Conservation (phyloP, 2,888 invertebrate genomes). For the Drosophila meridiana region DNA sequence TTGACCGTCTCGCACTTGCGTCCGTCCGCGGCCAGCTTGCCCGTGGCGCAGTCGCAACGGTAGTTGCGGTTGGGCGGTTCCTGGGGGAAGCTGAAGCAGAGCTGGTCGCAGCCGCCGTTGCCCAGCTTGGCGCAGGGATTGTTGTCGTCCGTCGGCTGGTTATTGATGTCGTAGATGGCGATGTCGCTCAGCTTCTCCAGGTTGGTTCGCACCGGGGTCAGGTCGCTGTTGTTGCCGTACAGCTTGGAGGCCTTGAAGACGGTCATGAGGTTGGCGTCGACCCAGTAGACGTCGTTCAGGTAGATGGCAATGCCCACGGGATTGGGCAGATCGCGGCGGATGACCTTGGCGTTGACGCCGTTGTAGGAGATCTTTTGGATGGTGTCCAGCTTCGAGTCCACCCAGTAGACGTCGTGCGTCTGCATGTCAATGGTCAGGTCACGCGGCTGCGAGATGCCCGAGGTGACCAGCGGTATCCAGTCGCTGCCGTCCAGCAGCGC, state of each 20-base stretch:
- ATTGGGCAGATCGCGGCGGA: slow-evolving; percentile 94
- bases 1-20: slow-evolving; percentile 93
- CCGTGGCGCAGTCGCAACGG: slow-evolving; percentile 96
- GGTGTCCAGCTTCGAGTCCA: slow-evolving; percentile 96
- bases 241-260: slow-evolving; percentile 92
- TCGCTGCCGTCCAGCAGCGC: slow-evolving; percentile 94
- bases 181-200: slow-evolving; percentile 95
- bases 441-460: slow-evolving; percentile 95
- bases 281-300: slow-evolving; percentile 95
- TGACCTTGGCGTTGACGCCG: slow-evolving; percentile 92
- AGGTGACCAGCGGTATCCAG: slow-evolving; percentile 94
- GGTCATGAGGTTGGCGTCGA: slow-evolving; percentile 95
- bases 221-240: slow-evolving; percentile 89
- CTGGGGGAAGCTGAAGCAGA: slow-evolving; percentile 96
- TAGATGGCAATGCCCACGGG: slow-evolving; percentile 97
- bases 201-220: slow-evolving; percentile 92
- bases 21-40: slow-evolving; percentile 88
- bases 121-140: slow-evolving; percentile 92
- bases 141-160: slow-evolving; percentile 93
- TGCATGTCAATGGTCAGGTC: slow-evolving; percentile 96
- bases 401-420: slow-evolving; percentile 99
- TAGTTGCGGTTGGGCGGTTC: slow-evolving; percentile 87
- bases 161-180: slow-evolving; percentile 94
- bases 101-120: slow-evolving; percentile 95
- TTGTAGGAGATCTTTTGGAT: slow-evolving; percentile 96